Base-by-base conservation (phyloP, 2,113 vertebrate genomes). In the Solea solea region DNA sequence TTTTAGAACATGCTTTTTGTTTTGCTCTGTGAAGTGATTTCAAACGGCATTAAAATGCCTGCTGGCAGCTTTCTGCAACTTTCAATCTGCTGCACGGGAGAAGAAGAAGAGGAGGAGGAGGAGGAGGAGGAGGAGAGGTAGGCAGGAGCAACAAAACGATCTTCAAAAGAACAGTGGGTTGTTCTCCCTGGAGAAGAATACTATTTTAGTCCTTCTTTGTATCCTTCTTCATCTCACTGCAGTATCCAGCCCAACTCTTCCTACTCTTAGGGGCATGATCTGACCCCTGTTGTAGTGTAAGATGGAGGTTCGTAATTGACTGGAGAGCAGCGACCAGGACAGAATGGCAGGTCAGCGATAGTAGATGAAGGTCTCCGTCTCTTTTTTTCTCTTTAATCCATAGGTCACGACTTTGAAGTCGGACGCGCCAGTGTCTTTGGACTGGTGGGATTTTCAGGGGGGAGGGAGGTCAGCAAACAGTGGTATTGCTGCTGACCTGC, bases 301-400 rank as follows among this genome's bases (percentile, higher is more conserved):
- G 12, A 59, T 53, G 63, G 40, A 63, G 67, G 83, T 78, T 62
- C 69, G 80, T 84, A 74, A 84, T 81, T 81, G 69, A 83, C 40
- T 3, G 0, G 8, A 73, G 74, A 86, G 74, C 82, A 87, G 87
- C 56, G 74, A 45, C 66, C 68, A 61, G 69, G 52, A 55, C 46
- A 9, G 64, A 55, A 41, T 49, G 15, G 12, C 44, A 63, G 70
- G 76, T 80, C 70, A 77, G 2, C 57, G 21, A 9, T 53, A 62
- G 53, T 16, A 44, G 57, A 76, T 78, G 25, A 64, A 65, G 68
- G 60, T 65, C 46, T 48, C 49, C 75, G 57, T 64, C 57, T 67
- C 50, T 57, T 49, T 75, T 52, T 39, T 39, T 69, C 42, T 69
- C 62, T 59, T 46, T 55, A 21, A 55, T 64, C 66, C 50, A 72